phyloP scores from a whole-genome alignment of 2,113 vertebrate species.

The Strix aluco region DNA sequence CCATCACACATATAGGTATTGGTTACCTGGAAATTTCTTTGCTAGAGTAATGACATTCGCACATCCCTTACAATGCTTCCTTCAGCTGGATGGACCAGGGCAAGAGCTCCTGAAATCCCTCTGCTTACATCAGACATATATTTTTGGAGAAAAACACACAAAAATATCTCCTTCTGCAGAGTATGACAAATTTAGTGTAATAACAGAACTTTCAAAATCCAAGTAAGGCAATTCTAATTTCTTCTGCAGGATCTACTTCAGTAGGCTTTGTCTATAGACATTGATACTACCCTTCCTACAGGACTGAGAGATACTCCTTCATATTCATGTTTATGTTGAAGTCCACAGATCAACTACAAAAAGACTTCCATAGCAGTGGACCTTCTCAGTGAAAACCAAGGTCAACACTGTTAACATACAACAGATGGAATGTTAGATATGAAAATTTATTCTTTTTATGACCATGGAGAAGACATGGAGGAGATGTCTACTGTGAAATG shows the following conservation, averaged over 20 bases:
- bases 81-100: background rate
- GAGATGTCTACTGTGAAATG: background rate
- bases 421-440: background rate
- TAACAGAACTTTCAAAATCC: background rate
- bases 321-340: background rate
- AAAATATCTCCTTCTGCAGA: background rate
- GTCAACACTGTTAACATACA: background rate
- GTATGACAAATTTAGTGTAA: background rate
- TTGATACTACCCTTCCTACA: background rate
- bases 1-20: background rate
- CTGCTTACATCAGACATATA: background rate
- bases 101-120: background rate
- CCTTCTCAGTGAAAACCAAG: background rate
- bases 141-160: background rate
- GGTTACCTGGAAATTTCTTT: background rate
- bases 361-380: background rate
- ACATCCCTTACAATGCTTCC: background rate
- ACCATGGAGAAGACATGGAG: background rate
- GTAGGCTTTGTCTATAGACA: background rate
- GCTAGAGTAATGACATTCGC: background rate
- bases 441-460: background rate
- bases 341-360: background rate
- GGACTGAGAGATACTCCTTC: background rate
- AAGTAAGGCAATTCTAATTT: background rate
- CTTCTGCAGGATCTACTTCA: background rate